phyloP scores from a whole-genome alignment of 2,113 vertebrate genomes.

The Rutilus rutilus region DNA sequence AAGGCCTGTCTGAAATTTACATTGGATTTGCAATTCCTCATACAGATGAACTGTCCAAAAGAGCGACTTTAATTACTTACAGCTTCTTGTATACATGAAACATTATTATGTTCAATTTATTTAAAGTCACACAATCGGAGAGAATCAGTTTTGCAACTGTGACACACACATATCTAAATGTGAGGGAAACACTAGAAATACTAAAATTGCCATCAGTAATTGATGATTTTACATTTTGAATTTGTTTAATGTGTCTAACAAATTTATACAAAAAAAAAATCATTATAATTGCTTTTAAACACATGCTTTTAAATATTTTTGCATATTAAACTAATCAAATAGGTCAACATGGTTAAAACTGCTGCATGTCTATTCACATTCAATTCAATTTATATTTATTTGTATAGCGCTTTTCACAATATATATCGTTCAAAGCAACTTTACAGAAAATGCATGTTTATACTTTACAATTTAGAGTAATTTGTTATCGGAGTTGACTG shows the following conservation, averaged over 20 bases:
- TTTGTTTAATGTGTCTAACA: background rate
- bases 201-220: background rate
- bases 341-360: background rate
- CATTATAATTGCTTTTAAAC: background rate
- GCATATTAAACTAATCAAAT: background rate
- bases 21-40: slow-evolving; percentile 49
- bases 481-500: no score
- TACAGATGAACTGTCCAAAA: slow-evolving; percentile 39
- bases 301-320: background rate
- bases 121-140: background rate
- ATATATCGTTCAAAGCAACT: no score
- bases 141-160: background rate
- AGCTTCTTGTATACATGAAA: background rate
- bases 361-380: background rate
- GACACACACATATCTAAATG: background rate
- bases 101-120: background rate
- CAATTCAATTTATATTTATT: no score
- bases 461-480: no score
- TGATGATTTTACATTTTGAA: background rate
- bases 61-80: background rate
- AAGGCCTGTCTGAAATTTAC: slow-evolving; percentile 56
- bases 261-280: background rate
- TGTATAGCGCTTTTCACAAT: no score
- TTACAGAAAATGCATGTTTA: no score
- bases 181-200: background rate